A percentile compares a stretch with the other conserved stretches of the same genome.
phyloP scores from a whole-genome alignment of 2,888 invertebrate genomes.

The Julus scanicus region DNA sequence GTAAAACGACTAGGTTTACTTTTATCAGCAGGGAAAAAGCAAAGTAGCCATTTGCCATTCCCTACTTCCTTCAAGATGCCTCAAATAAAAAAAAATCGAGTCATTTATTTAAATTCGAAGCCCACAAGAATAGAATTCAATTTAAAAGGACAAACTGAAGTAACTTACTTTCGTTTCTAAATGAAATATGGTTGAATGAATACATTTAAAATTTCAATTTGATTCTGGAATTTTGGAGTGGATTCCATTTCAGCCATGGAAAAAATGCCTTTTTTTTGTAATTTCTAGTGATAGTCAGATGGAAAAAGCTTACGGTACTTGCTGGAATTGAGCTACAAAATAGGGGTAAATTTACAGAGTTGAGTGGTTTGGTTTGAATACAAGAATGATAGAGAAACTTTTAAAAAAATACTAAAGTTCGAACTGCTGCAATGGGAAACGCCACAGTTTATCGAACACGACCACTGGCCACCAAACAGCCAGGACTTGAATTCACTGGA shows the following conservation, averaged over 20 bases:
- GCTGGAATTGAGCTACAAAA: neutral
- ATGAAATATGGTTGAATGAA: neutral
- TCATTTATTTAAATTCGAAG: neutral
- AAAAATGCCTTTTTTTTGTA: neutral
- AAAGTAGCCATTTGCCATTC: conserved; percentile 12
- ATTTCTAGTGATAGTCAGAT: neutral
- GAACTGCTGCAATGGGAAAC: too few species aligned
- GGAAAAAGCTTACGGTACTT: neutral
- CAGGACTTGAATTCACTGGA: too few species aligned
- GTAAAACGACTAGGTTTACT: neutral
- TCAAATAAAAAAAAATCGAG: neutral
- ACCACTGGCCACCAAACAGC: too few species aligned
- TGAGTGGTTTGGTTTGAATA: too few species aligned
- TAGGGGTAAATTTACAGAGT: too few species aligned
- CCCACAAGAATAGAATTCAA: neutral
- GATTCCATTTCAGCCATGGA: neutral
- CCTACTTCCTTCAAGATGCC: neutral
- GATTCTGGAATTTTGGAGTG: neutral
- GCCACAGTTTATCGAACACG: too few species aligned
- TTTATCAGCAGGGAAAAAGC: neutral
- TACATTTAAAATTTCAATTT: neutral
- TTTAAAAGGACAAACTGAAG: neutral
- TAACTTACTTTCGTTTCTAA: neutral
- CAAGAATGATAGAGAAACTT: too few species aligned
- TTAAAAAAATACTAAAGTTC: too few species aligned